Evolutionary conservation across 1,140 invertebrate species (phyloP).

Genomic region (Drosophila nigrodunni): DNA sequence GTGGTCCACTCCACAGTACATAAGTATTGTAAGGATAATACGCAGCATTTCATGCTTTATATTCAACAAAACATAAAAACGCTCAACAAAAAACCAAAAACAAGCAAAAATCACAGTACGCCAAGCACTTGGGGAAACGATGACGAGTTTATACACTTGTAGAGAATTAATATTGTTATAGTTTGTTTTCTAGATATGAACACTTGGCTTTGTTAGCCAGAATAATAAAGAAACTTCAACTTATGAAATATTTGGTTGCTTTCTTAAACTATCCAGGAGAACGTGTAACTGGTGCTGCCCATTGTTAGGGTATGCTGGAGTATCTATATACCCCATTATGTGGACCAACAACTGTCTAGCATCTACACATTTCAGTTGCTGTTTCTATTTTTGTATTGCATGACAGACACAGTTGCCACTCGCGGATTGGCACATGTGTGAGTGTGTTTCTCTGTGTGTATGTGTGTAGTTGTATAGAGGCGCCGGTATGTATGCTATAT

Average conservation of each 20-base stretch:
- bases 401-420: conserved; percentile 37
- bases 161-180: not conserved
- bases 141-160: conserved; percentile 1
- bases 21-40: conserved; percentile 34
- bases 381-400: conserved; percentile 11
- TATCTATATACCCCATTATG: conserved; percentile 3
- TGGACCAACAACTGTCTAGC: conserved; percentile 3
- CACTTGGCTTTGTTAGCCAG: too few species aligned
- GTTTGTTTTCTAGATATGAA: too few species aligned
- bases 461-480: conserved; percentile 5
- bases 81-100: not conserved
- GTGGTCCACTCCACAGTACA: conserved; percentile 36
- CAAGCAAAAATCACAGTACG: not conserved
- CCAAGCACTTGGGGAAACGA: not conserved
- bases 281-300: not conserved
- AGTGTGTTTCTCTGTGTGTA: conserved; percentile 2
- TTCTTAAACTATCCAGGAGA: not conserved
- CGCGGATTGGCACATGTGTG: conserved; percentile 28
- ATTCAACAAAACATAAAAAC: conserved; percentile 17
- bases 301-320: not conserved
- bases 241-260: too few species aligned
- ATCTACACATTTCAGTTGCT: conserved; percentile 34
- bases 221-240: too few species aligned
- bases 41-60: conserved; percentile 37
- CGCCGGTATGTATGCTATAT: conserved; percentile 25